Evolutionary conservation across 1,140 invertebrate genomes (phyloP).

Genomic region (Drosophila oshimai): DNA sequence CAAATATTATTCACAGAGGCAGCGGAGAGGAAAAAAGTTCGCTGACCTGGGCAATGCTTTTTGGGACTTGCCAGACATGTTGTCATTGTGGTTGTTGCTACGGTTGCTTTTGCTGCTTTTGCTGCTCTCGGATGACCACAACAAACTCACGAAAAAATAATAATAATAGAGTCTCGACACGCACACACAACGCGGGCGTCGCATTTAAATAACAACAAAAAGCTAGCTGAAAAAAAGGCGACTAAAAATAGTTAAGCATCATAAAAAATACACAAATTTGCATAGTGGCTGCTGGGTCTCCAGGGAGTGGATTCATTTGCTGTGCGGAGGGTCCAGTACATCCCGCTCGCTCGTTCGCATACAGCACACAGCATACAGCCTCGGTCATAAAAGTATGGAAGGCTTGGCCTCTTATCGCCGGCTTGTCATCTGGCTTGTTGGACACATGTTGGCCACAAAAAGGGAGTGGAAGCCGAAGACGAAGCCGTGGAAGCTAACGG

Average conservation of each 20-base stretch:
- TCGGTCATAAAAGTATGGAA: slow-evolving; percentile 71
- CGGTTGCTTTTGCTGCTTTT: background rate
- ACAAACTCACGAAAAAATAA: slow-evolving; percentile 41
- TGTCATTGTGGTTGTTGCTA: slow-evolving; percentile 52
- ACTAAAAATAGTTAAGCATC: slow-evolving; percentile 80
- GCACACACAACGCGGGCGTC: slow-evolving; percentile 53
- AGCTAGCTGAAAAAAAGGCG: slow-evolving; percentile 35
- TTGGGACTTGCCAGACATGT: slow-evolving; percentile 65
- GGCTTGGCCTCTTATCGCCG: slow-evolving; percentile 57
- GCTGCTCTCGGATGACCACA: slow-evolving; percentile 61
- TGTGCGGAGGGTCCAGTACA: slow-evolving; percentile 38
- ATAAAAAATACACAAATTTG: slow-evolving; percentile 70
- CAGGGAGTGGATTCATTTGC: slow-evolving; percentile 48
- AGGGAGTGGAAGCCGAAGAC: slow-evolving; percentile 55
- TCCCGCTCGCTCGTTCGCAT: slow-evolving; percentile 2
- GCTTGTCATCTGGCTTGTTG: slow-evolving; percentile 65
- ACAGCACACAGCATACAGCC: slow-evolving; percentile 31
- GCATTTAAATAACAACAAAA: slow-evolving; percentile 77
- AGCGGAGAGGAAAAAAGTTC: slow-evolving; percentile 57
- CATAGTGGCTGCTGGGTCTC: slow-evolving; percentile 59
- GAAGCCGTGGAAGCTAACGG: slow-evolving; percentile 44
- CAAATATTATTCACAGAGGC: slow-evolving; percentile 54
- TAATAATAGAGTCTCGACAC: slow-evolving; percentile 51
- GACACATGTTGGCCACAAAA: slow-evolving; percentile 59
- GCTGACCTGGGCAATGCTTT: slow-evolving; percentile 73